phyloP scores from a whole-genome alignment of 2,888 invertebrate genomes.

The Napeogenes inachia region DNA sequence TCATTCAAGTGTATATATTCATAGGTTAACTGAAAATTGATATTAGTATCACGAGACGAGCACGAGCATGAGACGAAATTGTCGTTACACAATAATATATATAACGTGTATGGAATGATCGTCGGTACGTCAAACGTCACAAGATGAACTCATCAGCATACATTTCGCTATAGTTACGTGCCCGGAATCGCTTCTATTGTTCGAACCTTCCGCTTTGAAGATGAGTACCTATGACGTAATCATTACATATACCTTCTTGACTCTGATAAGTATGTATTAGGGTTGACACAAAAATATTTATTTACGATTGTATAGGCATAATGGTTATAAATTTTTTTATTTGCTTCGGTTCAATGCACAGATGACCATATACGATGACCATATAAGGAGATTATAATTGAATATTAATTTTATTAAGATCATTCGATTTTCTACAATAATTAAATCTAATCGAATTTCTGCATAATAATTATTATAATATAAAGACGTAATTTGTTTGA shows the following conservation, averaged over 20 bases:
- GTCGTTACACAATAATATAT: not conserved
- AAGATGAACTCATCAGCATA: constrained; percentile 25
- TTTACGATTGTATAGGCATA: not conserved
- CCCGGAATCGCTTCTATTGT: constrained; percentile 33
- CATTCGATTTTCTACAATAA: too few species aligned
- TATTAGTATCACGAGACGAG: not conserved
- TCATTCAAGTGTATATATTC: too few species aligned
- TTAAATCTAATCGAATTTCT: too few species aligned
- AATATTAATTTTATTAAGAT: too few species aligned
- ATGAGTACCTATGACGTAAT: constrained; percentile 28
- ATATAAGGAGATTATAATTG: too few species aligned
- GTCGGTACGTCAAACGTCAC: constrained; percentile 10
- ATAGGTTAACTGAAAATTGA: not conserved
- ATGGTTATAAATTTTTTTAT: too few species aligned
- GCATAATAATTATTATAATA: too few species aligned
- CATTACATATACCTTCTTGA: constrained; percentile 16
- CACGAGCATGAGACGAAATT: not conserved
- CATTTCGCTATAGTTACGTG: constrained; percentile 30
- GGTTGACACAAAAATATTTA: constrained; percentile 11
- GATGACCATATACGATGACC: too few species aligned
- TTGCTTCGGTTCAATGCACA: too few species aligned
- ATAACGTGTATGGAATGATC: not conserved
- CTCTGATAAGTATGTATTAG: constrained; percentile 11
- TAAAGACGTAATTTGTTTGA: too few species aligned
- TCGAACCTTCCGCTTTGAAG: constrained; percentile 26